Evolutionary conservation across 2,888 invertebrate species (phyloP), one percentile per base, ranked within the genome.

Genomic region (Aphidius colemani): DNA sequence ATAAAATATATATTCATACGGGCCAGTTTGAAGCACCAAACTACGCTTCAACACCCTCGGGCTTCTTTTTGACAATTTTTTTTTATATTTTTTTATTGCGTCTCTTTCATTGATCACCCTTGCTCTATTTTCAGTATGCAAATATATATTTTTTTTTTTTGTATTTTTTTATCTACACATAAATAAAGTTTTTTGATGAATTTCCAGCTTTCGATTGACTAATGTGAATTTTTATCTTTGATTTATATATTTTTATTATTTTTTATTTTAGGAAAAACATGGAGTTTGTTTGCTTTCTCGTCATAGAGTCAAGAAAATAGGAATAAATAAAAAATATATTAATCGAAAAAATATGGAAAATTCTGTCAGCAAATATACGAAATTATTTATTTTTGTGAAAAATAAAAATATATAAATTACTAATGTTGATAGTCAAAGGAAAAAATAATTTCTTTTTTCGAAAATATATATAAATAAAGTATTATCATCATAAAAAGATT

Each of bases 31-130:
- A 41, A 41, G 40, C 49, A 40, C 13, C 13, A 13, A 13, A n/a
- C 9, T n/a, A n/a, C 9, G 43, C 1, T 30, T 43, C 50, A 59
- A 51, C 40, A 41, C 18, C 55, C 63, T 58, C 59, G 4, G 8
- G 63, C 48, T 18, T 59, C 30, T 48, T 63, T 63, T 59, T 13
- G 44, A 39, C 40, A 45, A 30, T 53, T 40, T 7, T 10, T 53
- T 53, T 30, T 53, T 45, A 30, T 13, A 40, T 45, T 56, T 43
- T 9, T 41, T 11, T 13, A 39, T 40, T 39, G 18, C 48, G 56
- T 61, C 61, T 46, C 40, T 58, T 63, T 58, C 58, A 58, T 50
- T 63, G 63, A 63, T 63, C 45, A 63, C 46, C 30, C 48, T 30
- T 10, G 63, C 30, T 59, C 43, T 44, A 63, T 62, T 61, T 63